A percentile compares a stretch with the other conserved stretches of the same genome.
These are phyloP conservation scores for Coptodon bakossiorum DNA, from an alignment of 2,113 vertebrate genomes.

Conservation along the genomic window DNA sequence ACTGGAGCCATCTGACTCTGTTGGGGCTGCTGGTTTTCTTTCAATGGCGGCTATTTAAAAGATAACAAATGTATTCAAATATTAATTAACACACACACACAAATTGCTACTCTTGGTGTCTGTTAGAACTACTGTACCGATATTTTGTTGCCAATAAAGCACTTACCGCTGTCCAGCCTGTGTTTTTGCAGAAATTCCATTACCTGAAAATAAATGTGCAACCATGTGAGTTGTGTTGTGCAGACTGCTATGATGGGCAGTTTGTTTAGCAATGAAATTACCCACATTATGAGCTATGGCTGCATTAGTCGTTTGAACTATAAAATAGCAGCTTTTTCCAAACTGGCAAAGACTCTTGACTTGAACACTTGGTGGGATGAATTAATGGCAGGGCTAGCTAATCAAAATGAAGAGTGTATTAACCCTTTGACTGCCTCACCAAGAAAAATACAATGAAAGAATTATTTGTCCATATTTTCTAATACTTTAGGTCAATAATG, in stretches of 20 bases:
- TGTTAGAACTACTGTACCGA: background rate
- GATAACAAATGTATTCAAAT: background rate
- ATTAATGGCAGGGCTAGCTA: background rate
- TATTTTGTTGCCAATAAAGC: background rate
- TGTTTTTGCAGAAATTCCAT: conserved; percentile 48
- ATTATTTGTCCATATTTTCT: too few species aligned
- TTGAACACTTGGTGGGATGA: background rate
- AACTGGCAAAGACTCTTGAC: background rate
- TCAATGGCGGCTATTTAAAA: background rate
- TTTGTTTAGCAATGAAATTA: background rate
- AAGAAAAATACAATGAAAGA: too few species aligned
- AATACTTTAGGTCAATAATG: too few species aligned
- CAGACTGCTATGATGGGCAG: background rate
- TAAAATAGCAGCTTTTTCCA: background rate
- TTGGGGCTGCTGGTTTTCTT: background rate
- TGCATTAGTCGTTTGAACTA: background rate
- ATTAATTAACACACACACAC: background rate
- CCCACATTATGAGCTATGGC: background rate
- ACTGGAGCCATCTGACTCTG: background rate
- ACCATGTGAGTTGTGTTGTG: background rate
- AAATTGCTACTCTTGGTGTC: background rate
- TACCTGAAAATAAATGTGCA: conserved; percentile 44
- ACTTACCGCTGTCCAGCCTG: conserved; percentile 65
- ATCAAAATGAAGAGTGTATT: background rate
- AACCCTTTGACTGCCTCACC: too few species aligned